phyloP scores from a whole-genome alignment of 2,113 vertebrate genomes.

The Oncorhynchus mykiss region DNA sequence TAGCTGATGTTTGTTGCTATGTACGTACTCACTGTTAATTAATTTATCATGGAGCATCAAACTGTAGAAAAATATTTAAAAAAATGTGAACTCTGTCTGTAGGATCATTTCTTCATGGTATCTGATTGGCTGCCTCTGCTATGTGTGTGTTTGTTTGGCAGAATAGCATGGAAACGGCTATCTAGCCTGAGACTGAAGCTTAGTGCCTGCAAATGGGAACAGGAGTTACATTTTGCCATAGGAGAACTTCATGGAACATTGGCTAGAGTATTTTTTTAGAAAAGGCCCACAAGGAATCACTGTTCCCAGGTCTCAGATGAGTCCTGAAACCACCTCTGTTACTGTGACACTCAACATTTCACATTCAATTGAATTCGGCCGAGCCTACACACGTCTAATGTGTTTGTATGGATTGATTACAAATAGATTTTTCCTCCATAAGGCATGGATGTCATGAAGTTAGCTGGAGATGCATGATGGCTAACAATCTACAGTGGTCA shows the following conservation, averaged over 20 bases:
- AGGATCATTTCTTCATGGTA: not conserved
- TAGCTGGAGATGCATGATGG: no score
- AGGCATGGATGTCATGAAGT: no score
- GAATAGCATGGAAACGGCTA: not conserved
- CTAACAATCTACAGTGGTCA: no score
- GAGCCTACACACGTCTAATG: not conserved
- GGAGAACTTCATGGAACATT: not conserved
- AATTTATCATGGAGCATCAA: no score
- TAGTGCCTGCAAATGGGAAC: not conserved
- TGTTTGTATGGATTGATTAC: not conserved
- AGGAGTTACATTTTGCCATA: not conserved
- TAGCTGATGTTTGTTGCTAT: no score
- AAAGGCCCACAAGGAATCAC: not conserved
- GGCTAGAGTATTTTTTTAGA: not conserved
- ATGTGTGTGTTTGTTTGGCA: not conserved
- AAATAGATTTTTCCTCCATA: not conserved
- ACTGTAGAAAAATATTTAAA: no score
- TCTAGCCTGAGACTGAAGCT: not conserved
- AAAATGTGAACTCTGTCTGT: not conserved
- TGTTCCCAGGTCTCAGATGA: constrained; percentile 3
- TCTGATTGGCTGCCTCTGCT: not conserved
- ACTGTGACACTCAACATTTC: not conserved
- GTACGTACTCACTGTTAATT: no score
- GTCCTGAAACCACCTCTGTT: constrained; percentile 5
- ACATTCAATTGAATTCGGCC: constrained; percentile 6